Conservation (phyloP, 2,888 invertebrate species). For the Caenorhabditis panamensis region DNA sequence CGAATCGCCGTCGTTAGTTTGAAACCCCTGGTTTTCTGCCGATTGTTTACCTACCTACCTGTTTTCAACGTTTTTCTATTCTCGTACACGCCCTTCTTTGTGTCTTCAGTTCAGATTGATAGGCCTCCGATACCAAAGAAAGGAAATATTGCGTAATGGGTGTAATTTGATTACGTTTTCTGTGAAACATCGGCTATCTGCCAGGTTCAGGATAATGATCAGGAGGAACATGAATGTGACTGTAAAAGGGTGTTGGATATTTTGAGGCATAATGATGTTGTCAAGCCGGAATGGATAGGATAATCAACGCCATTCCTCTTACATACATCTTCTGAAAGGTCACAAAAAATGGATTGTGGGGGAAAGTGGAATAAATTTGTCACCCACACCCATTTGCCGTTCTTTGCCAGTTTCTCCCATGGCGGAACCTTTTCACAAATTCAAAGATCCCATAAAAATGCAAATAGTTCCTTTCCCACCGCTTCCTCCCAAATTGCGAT, state of each 20-base stretch:
- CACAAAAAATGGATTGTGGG: neutral
- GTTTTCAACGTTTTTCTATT: neutral
- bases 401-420: neutral
- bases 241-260: constrained; percentile 40
- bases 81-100: neutral
- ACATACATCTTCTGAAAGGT: constrained; percentile 11
- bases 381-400: constrained; percentile 5
- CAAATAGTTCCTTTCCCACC: constrained; percentile 18
- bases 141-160: constrained; percentile 25
- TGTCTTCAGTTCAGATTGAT: constrained; percentile 10
- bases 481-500: neutral
- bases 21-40: neutral
- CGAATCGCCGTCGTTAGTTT: no score
- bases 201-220: constrained; percentile 15
- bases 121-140: neutral
- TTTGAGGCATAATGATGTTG: constrained; percentile 38
- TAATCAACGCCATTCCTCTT: constrained; percentile 14
- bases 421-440: constrained; percentile 16
- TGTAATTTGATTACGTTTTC: constrained; percentile 28
- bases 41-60: constrained; percentile 1
- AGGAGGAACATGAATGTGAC: constrained; percentile 26
- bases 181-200: constrained; percentile 32
- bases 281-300: constrained; percentile 22
- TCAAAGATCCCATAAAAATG: constrained; percentile 20
- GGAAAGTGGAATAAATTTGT: constrained; percentile 12